Base-by-base conservation (phyloP, 2,113 vertebrate genomes). In the Cephalopholis sonnerati region DNA sequence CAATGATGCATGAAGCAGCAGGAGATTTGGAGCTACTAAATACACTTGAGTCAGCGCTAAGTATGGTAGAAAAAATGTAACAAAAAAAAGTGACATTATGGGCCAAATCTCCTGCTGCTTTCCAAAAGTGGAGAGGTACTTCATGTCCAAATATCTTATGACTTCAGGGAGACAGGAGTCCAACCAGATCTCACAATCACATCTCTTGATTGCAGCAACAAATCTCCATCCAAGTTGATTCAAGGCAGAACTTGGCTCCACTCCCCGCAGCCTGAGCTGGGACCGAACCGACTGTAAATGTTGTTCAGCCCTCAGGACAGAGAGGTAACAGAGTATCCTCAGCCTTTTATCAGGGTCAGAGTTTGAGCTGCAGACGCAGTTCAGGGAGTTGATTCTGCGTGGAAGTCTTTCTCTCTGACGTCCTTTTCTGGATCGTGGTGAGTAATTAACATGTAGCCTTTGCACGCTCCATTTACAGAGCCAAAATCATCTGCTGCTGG, bases 401-500 rank as follows among this genome's bases (percentile, higher is more conserved):
- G 32, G 32, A 36, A 15, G 18, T 51, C 36, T 41, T 32, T 69
- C 15, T 67, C 39, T 53, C 53, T 66, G 29, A 48, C 15, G 1
- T 16, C 41, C 68, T 64, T 53, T 46, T 62, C 64, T 63, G 55
- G 58, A 22, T 63, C 22, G 18, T 36, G 27, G 13, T 46, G 50
- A 76, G 51, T 89, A 85, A 89, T 88, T 77, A 67, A 84, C 78
- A 82, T 86, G 55, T 67, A 58, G 46, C 63, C 46, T 36, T 51
- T 65, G 36, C 72, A 76, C 12, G 15, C 76, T 86, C 63, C 74
- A 66, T 81, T 86, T 73, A 51, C 50, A 61, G 53, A 86, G 66
- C 77, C 68, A 70, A 84, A 83, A 79, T 83, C 24, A 75, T 57
- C 63, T 74, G 54, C 74, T 13, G 53, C 77, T 50, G 88, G 74